Conservation (phyloP, 2,888 invertebrate genomes). For the Parnassius mnemosyne region DNA sequence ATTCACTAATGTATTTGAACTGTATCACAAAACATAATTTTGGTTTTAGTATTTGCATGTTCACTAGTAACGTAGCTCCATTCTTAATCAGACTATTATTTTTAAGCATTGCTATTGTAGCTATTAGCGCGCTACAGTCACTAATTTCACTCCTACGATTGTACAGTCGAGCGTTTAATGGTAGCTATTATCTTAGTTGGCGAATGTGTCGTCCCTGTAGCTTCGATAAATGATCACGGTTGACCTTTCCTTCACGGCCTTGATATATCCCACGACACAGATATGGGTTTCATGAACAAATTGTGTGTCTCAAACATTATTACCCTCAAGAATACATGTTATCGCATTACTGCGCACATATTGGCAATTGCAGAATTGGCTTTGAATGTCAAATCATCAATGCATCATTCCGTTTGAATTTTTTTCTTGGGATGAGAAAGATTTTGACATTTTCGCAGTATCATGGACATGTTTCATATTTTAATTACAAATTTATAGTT, state of each 20-base stretch:
- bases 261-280: conserved; percentile 59
- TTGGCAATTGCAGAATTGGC: conserved; percentile 46
- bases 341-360: conserved; percentile 52
- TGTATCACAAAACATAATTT: no score
- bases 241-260: conserved; percentile 50
- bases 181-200: conserved; percentile 61
- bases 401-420: conserved; percentile 6
- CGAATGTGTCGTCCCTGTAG: conserved; percentile 75
- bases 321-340: conserved; percentile 39
- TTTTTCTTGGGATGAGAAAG: not conserved
- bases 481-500: not conserved
- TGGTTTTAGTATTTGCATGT: not conserved
- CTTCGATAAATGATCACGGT: conserved; percentile 68
- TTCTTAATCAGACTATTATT: not conserved
- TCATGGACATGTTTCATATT: not conserved
- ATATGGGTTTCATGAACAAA: conserved; percentile 66
- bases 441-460: conserved; percentile 3
- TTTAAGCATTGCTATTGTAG: not conserved
- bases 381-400: conserved; percentile 42
- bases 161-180: conserved; percentile 68
- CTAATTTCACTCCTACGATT: conserved; percentile 36
- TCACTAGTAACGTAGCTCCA: not conserved
- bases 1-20: no score
- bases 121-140: not conserved
- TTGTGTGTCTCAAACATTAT: conserved; percentile 58